phyloP scores from a whole-genome alignment of 1,140 invertebrate genomes.

The Drosophila ogumai region DNA sequence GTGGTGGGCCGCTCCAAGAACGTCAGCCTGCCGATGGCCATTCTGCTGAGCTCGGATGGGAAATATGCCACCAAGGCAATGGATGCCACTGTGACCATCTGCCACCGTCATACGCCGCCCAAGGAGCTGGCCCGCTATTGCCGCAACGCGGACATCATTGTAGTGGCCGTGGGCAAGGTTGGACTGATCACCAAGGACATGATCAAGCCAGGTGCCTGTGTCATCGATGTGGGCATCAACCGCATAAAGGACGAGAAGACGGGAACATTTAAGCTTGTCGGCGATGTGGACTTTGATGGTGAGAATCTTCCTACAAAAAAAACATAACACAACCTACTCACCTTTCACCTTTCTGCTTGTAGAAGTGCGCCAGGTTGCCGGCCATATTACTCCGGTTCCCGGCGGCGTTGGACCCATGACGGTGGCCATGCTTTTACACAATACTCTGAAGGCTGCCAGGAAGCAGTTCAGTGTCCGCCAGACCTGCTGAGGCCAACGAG shows the following conservation, averaged over 20 bases:
- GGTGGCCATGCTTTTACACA: conserved; percentile 94
- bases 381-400: conserved; percentile 93
- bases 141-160: conserved; percentile 92
- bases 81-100: conserved; percentile 94
- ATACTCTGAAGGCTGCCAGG: conserved; percentile 91
- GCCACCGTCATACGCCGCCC: conserved; percentile 93
- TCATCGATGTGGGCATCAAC: conserved; percentile 95
- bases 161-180: conserved; percentile 92
- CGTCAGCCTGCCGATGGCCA: conserved; percentile 94
- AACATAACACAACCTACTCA: neutral
- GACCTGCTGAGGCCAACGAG: neutral
- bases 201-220: conserved; percentile 94
- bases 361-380: conserved; percentile 91
- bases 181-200: conserved; percentile 93
- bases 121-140: conserved; percentile 90
- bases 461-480: conserved; percentile 49
- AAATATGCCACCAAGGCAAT: conserved; percentile 87
- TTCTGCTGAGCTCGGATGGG: conserved; percentile 92
- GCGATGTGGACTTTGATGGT: conserved; percentile 95
- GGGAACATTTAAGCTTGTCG: conserved; percentile 91
- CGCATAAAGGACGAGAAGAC: conserved; percentile 87
- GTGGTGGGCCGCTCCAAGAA: conserved; percentile 95
- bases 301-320: neutral
- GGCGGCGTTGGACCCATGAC: conserved; percentile 96
- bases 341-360: conserved; percentile 60